phyloP scores from a whole-genome alignment of 2,113 vertebrate genomes.

The Cyanoliseus patagonus region DNA sequence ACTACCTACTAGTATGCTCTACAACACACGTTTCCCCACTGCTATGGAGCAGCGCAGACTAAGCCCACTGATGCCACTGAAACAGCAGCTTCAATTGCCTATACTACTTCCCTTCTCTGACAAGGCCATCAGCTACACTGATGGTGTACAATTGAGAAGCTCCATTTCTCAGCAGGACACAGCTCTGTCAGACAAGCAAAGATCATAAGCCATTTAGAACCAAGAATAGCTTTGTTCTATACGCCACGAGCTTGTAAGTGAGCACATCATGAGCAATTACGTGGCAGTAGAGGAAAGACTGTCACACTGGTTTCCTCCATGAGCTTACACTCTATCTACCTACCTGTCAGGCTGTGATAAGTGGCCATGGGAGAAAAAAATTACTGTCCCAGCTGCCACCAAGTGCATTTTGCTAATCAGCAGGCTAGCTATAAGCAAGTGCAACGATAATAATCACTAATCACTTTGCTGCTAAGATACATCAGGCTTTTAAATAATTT shows the following conservation, averaged over 20 bases:
- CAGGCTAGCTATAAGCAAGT: neutral
- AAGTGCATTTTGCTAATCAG: neutral
- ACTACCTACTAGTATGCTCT: neutral
- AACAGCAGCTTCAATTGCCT: neutral
- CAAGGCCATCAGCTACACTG: neutral
- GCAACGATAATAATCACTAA: neutral
- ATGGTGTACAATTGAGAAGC: neutral
- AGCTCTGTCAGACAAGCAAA: neutral
- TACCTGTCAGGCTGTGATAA: neutral
- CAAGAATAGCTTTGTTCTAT: neutral
- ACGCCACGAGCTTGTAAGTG: neutral
- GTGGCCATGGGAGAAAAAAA: neutral
- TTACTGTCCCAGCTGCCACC: neutral
- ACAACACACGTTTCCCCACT: neutral
- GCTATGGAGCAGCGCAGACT: neutral
- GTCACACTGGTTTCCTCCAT: rapidly evolving
- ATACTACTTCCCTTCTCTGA: neutral
- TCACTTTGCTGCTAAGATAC: neutral
- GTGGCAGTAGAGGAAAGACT: neutral
- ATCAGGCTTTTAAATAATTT: neutral
- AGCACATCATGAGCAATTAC: rapidly evolving
- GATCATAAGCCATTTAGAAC: neutral
- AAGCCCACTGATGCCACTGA: neutral
- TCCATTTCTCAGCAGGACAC: neutral
- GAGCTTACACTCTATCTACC: neutral